A percentile compares a stretch with the other conserved stretches of the same genome.
These are phyloP conservation scores for Epinotia demarniana DNA, from an alignment of 2,888 invertebrate species.

Conservation along the genomic window DNA sequence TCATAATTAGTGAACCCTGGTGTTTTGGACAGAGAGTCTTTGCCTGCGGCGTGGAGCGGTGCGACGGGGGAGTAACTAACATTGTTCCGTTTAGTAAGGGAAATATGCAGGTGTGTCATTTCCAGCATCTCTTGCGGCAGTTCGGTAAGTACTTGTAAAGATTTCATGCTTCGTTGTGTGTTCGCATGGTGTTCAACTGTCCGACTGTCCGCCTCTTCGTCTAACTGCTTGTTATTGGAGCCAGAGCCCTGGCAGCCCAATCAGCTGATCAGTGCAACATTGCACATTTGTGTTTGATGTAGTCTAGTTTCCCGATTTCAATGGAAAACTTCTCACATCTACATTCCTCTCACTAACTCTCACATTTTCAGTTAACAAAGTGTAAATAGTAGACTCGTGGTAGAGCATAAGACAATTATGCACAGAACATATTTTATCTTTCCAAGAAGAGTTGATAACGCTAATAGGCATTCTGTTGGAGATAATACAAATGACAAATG, in stretches of 20 bases:
- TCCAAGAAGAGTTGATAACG: constrained; percentile 21
- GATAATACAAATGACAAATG: constrained; percentile 39
- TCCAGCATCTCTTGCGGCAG: constrained; percentile 83
- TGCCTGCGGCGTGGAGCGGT: constrained; percentile 68
- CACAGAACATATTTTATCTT: constrained; percentile 27
- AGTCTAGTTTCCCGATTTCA: constrained; percentile 6
- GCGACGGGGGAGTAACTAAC: constrained; percentile 69
- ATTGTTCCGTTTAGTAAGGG: constrained; percentile 74
- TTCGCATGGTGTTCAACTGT: constrained; percentile 44
- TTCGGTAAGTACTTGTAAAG: constrained; percentile 79
- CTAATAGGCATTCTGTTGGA: constrained; percentile 12
- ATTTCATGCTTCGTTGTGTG: constrained; percentile 51
- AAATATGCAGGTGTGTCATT: constrained; percentile 85
- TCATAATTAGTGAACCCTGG: constrained; percentile 73
- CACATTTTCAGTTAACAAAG: not conserved
- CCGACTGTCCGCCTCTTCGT: constrained; percentile 44
- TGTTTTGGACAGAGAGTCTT: constrained; percentile 83
- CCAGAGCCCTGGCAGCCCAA: constrained; percentile 5
- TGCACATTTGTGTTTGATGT: not conserved
- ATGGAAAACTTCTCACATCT: not conserved
- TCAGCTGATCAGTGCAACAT: constrained; percentile 11
- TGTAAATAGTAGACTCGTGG: not conserved
- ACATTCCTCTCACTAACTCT: not conserved
- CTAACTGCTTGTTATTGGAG: constrained; percentile 38
- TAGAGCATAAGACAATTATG: constrained; percentile 8